Base-by-base conservation (phyloP, 2,888 invertebrate genomes). In the Platynereis dumerilii region DNA sequence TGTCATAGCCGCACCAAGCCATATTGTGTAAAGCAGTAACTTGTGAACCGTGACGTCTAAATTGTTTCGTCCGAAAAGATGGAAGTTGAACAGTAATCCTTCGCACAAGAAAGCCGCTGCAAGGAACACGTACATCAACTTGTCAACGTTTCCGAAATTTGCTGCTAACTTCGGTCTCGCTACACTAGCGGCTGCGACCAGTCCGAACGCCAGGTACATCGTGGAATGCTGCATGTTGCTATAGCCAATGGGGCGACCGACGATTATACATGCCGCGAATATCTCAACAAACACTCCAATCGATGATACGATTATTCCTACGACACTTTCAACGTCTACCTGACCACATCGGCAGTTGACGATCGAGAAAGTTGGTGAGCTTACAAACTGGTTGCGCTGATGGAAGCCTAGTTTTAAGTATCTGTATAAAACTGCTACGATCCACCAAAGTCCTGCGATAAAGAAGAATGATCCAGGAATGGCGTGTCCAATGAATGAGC, bases 171-270 rank as follows among this genome's bases (percentile, higher is more conserved):
- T 48, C 7, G 48, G 22, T 48, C 22, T 5, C 7, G 84, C 71
- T 2, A 86, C 69, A 66, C 86, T 86, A 17, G 85, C 67, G 0
- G 84, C 73, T 3, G 85, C 86, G 55, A 79, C 79, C 29, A 86
- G 66, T n/a, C 84, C 85, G 73, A 87, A 87, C 75, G 85, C 85
- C 75, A 85, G 83, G 74, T 84, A 87, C 86, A 87, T 87, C 28
- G 86, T 86, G 55, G 85, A 83, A 75, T 87, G 86, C 70, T 86
- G 86, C n/a, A 80, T 84, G 74, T 86, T 86, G 15, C 82, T 81
- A 22, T 82, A 20, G 3, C 48, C 48, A 7, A 48, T 48, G 3
- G 48, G 3, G 5, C 22, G n/a, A n/a, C 22, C 20, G 7, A n/a
- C 22, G 7, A 48, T 20, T 20, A 48, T 12, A 48, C 48, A 48